Conservation (phyloP, 2,888 invertebrate species). For the Pollenia griseotomentosa region DNA sequence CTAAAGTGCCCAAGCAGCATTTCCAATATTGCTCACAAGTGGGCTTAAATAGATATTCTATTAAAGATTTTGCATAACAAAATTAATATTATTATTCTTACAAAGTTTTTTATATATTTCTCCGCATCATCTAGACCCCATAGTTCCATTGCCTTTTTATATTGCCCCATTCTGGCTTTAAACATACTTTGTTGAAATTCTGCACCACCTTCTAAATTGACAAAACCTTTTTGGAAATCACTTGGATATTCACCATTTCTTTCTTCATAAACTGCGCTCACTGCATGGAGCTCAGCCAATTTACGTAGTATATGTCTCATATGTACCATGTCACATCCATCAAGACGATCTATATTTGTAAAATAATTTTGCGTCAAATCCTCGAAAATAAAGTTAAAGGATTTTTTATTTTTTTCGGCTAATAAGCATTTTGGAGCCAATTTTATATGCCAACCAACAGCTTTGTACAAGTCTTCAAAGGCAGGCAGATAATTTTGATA, state of each 20-base stretch:
- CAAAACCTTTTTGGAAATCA: constrained; percentile 76
- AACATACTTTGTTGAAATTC: constrained; percentile 18
- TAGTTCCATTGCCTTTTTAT: constrained; percentile 75
- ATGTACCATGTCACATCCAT: constrained; percentile 79
- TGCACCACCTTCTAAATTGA: constrained; percentile 48
- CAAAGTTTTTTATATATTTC: constrained; percentile 77
- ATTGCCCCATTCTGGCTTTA: constrained; percentile 35
- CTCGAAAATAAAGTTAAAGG: constrained; percentile 80
- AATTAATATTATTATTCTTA: constrained; percentile 58
- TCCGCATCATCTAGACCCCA: constrained; percentile 78
- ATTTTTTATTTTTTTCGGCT: constrained; percentile 74
- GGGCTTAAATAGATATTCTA: constrained; percentile 67
- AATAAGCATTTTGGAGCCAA: constrained; percentile 79
- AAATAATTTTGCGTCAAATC: constrained; percentile 77
- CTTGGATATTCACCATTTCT: constrained; percentile 77
- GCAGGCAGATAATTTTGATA: constrained; percentile 79
- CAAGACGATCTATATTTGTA: constrained; percentile 78
- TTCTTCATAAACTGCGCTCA: constrained; percentile 79
- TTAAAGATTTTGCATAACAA: background rate
- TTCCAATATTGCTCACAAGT: constrained; percentile 76
- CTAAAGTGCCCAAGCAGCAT: constrained; percentile 60
- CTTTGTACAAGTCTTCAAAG: constrained; percentile 80
- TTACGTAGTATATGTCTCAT: constrained; percentile 77
- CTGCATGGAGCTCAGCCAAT: constrained; percentile 82
- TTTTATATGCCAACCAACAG: constrained; percentile 76